Evolutionary conservation across 2,113 vertebrate species (phyloP), one percentile per base, ranked within the genome.

Genomic region (Micronycteris hirsuta): DNA sequence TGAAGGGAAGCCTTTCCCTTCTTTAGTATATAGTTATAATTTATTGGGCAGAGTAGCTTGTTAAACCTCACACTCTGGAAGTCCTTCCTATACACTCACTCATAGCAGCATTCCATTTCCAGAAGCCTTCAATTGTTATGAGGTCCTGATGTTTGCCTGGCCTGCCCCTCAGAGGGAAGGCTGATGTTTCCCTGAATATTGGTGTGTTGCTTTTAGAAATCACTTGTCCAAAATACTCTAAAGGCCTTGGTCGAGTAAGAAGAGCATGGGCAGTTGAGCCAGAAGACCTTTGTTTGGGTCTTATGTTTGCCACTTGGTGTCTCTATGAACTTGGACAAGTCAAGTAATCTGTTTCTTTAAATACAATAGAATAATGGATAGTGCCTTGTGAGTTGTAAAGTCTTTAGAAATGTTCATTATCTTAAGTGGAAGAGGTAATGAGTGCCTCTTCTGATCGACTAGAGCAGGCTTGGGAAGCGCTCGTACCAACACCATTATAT

Each of bases 321-420:
- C 56, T 61, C 24, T 70, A 38, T 47, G 41, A 95, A 89, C 16
- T 78, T 58, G 33, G 84, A 33, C 14, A 58, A 45, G 17, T 73
- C n/a, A 74, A 84, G 13, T 41, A 56, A 43, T 68, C 47, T 54
- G n/a, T 91, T 80, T 94, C 33, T 13, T 84, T 74, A 81, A 63
- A 52, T 78, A 24, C 4, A 43, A 49, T 41, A 41, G 33, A 19
- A n/a, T 38, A 52, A 85, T 65, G 47, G 45, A 70, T 24, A 76
- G 45, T 71, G 33, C 43, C 61, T 70, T 81, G 28, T 49, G 28
- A 73, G 26, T 24, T 52, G 67, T 58, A 24, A 65, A 82, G 24
- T 45, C 77, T 84, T 81, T 84, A 38, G 71, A 88, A 93, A 80
- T 93, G 52, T 56, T 92, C 17, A 8, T 87, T 78, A 78, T 94